phyloP scores from a whole-genome alignment of 1,140 invertebrate species.

The Drosophila arizonae region DNA sequence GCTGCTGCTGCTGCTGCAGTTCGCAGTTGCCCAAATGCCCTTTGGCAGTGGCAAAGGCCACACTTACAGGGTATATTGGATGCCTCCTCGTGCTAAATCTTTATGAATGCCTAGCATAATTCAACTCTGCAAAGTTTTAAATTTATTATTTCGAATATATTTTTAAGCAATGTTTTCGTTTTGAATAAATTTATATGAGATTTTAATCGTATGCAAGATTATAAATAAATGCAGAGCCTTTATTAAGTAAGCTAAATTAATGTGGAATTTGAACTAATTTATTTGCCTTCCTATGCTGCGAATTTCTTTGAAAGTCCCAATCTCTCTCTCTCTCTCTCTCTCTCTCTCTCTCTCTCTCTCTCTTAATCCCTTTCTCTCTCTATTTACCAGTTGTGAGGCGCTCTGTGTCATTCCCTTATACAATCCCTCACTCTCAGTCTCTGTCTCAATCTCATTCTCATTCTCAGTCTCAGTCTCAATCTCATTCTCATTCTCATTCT shows the following conservation, averaged over 20 bases:
- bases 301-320: too few species aligned
- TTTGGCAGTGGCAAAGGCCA: not conserved
- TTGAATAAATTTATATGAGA: not conserved
- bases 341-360: too few species aligned
- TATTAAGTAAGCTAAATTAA: not conserved
- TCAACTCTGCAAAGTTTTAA: not conserved
- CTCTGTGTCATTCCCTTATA: too few species aligned
- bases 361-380: too few species aligned
- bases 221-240: not conserved
- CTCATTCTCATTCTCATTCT: not conserved
- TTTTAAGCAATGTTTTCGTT: not conserved
- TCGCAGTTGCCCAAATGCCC: not conserved
- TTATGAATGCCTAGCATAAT: not conserved
- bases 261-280: not conserved
- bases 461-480: not conserved
- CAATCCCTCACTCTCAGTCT: too few species aligned
- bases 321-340: not conserved
- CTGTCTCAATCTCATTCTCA: too few species aligned
- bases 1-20: conserved; percentile 15
- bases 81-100: not conserved
- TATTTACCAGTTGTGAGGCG: too few species aligned
- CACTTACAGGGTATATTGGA: conserved; percentile 14
- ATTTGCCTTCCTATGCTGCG: too few species aligned
- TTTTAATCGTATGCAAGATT: too few species aligned
- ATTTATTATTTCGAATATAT: too few species aligned